Percentiles rank a stretch among this genome's conserved stretches.
These are phyloP conservation scores for Taphrorychus bicolor DNA, from an alignment of 2,888 invertebrate genomes.

Conservation along the genomic window DNA sequence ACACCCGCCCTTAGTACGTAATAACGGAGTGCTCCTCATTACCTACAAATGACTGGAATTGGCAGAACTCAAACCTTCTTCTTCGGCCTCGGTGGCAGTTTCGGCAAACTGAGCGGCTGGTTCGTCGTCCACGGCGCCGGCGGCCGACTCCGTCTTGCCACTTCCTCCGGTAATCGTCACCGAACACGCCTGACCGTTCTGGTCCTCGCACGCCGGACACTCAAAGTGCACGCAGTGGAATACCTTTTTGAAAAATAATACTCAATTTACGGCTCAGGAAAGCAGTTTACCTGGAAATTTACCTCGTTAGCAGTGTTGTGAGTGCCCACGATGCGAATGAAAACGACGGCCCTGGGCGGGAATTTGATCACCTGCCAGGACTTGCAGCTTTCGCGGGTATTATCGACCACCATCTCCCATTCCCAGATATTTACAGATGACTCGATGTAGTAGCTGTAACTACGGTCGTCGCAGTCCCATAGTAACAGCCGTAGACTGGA, in stretches of 20 bases:
- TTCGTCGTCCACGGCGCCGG: conserved; percentile 11
- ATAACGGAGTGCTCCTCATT: too few species aligned
- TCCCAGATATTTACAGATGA: conserved; percentile 90
- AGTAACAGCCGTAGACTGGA: conserved; percentile 89
- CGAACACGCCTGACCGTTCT: conserved; percentile 24
- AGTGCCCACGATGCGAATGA: conserved; percentile 94
- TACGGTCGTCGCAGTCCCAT: conserved; percentile 97
- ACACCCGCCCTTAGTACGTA: too few species aligned
- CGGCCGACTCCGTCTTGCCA: background rate
- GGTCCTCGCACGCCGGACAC: conserved; percentile 78
- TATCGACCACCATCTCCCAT: conserved; percentile 92
- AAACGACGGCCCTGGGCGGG: conserved; percentile 84
- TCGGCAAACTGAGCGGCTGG: conserved; percentile 21
- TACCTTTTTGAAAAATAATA: conserved; percentile 67
- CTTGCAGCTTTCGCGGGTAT: conserved; percentile 82
- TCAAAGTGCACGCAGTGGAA: conserved; percentile 99
- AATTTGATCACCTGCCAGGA: conserved; percentile 96
- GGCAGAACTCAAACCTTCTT: background rate
- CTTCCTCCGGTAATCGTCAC: conserved; percentile 21
- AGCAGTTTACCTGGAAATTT: conserved; percentile 41
- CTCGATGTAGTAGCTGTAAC: conserved; percentile 96
- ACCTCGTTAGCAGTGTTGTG: conserved; percentile 98
- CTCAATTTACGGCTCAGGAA: too few species aligned
- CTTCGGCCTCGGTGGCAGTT: conserved; percentile 40
- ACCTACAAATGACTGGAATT: background rate